These are phyloP conservation scores for Nemotelus nigrinus DNA, from an alignment of 2,888 invertebrate genomes.

Conservation along the genomic window DNA sequence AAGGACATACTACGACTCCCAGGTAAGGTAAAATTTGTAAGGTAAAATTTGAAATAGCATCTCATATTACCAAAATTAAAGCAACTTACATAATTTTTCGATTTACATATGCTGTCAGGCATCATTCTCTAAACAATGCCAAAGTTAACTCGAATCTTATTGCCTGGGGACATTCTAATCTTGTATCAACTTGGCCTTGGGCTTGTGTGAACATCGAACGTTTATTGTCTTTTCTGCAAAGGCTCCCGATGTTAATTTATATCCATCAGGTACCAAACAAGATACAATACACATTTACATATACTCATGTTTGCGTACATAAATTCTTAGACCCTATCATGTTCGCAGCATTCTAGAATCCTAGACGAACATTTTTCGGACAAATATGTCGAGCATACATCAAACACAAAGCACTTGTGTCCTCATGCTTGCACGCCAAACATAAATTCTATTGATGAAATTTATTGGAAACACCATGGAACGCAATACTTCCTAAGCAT, in stretches of 20 bases:
- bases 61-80: too few relatives aligned
- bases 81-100: too few relatives aligned
- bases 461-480: constrained; percentile 35
- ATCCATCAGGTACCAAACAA: neutral
- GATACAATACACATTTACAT: neutral
- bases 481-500: neutral
- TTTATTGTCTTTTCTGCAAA: neutral
- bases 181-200: too few relatives aligned
- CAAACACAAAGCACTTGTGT: constrained; percentile 40
- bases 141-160: too few relatives aligned
- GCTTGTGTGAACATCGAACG: too few relatives aligned
- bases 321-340: neutral
- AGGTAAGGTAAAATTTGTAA: too few relatives aligned
- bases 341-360: constrained; percentile 12
- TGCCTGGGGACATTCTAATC: too few relatives aligned
- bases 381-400: constrained; percentile 35
- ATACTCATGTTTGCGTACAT: neutral
- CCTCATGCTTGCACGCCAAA: constrained; percentile 27
- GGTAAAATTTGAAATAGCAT: too few relatives aligned
- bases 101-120: too few relatives aligned
- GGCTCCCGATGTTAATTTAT: constrained; percentile 17
- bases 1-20: too few relatives aligned
- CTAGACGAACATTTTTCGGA: constrained; percentile 30
- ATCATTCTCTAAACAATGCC: too few relatives aligned
- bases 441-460: constrained; percentile 42